Evolutionary conservation across 2,797 vertebrate genomes (phyloP).

Genomic region (Darevskia nairensis): DNA sequence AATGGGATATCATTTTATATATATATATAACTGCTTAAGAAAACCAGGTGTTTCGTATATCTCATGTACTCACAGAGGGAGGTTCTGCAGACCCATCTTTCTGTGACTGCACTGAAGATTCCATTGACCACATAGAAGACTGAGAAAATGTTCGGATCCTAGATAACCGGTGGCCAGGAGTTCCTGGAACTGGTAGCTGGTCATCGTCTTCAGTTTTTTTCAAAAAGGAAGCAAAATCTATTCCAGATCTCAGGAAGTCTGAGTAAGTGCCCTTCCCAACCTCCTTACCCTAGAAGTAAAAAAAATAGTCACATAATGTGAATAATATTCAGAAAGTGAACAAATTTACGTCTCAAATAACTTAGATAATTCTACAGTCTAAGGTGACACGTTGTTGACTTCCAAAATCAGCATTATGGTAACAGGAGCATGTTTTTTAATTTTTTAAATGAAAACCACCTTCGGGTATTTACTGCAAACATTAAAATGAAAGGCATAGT

Average conservation of each 20-base stretch:
- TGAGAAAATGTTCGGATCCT: conserved; percentile 87
- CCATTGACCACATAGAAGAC: conserved; percentile 86
- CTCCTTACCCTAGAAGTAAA: conserved; percentile 86
- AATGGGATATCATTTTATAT: no score
- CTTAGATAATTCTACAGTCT: not conserved
- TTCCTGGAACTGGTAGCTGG: conserved; percentile 58
- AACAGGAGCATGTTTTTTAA: not conserved
- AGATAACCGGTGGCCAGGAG: conserved; percentile 54
- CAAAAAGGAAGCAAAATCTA: conserved; percentile 93
- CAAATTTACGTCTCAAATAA: not conserved
- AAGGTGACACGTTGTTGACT: not conserved
- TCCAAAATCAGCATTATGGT: not conserved
- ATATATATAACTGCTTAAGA: no score
- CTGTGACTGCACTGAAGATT: conserved; percentile 84
- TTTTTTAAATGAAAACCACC: not conserved
- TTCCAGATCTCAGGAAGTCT: conserved; percentile 87
- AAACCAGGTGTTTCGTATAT: not conserved
- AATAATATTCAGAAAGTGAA: not conserved
- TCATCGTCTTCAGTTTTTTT: conserved; percentile 86
- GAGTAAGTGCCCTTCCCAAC: conserved; percentile 90
- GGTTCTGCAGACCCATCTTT: conserved; percentile 83
- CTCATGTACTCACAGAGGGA: conserved; percentile 79
- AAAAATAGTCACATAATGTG: not conserved
- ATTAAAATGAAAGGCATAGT: not conserved
- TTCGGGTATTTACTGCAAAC: not conserved